phyloP scores from a whole-genome alignment of 2,113 vertebrate genomes.

The Pseudonaja textilis region DNA sequence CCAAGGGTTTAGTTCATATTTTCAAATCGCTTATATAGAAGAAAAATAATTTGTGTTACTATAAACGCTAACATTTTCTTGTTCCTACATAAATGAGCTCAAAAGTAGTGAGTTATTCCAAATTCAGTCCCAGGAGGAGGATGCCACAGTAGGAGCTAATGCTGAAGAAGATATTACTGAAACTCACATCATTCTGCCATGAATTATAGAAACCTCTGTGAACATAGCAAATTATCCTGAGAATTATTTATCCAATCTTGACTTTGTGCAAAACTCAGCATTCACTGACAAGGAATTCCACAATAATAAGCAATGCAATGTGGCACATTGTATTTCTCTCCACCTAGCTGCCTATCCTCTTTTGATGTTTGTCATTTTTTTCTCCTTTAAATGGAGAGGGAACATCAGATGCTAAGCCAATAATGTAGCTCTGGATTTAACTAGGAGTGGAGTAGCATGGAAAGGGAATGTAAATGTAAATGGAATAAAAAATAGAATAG shows the following conservation, averaged over 20 bases:
- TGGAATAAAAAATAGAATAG: no score
- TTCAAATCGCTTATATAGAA: neutral
- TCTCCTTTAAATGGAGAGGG: neutral
- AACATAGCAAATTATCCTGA: slow-evolving; percentile 21
- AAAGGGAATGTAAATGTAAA: no score
- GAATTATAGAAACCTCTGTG: slow-evolving; percentile 24
- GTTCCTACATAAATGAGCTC: slow-evolving; percentile 9
- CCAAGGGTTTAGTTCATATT: neutral
- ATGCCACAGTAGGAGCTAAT: slow-evolving; percentile 22
- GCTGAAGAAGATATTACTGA: slow-evolving; percentile 8
- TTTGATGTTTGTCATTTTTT: slow-evolving; percentile 7
- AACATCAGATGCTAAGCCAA: slow-evolving; percentile 16
- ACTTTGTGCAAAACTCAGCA: slow-evolving; percentile 34
- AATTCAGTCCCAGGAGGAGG: neutral
- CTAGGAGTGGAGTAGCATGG: neutral
- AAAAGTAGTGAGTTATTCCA: slow-evolving; percentile 9
- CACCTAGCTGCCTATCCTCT: neutral
- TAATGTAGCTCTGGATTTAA: slow-evolving; percentile 6
- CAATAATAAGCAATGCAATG: slow-evolving; percentile 24
- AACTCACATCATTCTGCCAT: slow-evolving; percentile 13
- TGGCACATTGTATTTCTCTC: neutral
- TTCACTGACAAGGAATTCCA: slow-evolving; percentile 19
- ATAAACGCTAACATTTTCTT: neutral
- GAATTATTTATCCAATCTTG: slow-evolving; percentile 15
- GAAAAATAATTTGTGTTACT: neutral